Percentiles rank a stretch among this genome's conserved stretches.
phyloP scores from a whole-genome alignment of 2,888 invertebrate genomes.

The Onthophagus sagittarius region DNA sequence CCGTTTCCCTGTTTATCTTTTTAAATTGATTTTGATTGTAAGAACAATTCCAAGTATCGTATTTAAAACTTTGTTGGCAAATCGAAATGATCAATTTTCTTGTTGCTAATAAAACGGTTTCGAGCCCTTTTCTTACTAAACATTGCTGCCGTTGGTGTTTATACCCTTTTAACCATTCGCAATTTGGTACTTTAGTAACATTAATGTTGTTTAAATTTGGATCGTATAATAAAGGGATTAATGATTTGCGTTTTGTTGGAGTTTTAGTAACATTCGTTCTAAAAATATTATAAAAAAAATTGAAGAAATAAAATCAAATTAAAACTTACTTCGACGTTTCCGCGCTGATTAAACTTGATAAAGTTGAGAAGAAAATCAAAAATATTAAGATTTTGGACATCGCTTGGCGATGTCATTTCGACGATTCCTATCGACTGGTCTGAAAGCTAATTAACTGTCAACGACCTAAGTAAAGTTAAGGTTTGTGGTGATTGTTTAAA shows the following conservation, averaged over 20 bases:
- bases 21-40: conserved; percentile 54
- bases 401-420: background rate
- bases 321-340: background rate
- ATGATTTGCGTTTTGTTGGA: conserved; percentile 13
- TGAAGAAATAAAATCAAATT: background rate
- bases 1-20: conserved; percentile 65
- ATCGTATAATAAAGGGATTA: conserved; percentile 43
- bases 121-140: conserved; percentile 56
- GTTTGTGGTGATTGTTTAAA: background rate
- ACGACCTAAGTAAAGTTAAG: background rate
- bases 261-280: conserved; percentile 11
- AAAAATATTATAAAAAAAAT: background rate
- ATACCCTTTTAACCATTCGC: conserved; percentile 57
- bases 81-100: conserved; percentile 57
- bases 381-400: background rate
- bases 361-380: background rate
- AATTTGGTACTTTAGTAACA: conserved; percentile 47
- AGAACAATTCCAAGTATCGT: conserved; percentile 70
- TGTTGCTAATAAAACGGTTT: conserved; percentile 48
- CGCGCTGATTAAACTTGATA: background rate
- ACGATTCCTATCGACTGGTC: background rate
- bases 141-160: conserved; percentile 63
- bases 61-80: conserved; percentile 63
- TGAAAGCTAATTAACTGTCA: background rate
- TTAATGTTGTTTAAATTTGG: conserved; percentile 55